Evolutionary conservation across 2,888 invertebrate species (phyloP).

Genomic region (Andrena marginata): DNA sequence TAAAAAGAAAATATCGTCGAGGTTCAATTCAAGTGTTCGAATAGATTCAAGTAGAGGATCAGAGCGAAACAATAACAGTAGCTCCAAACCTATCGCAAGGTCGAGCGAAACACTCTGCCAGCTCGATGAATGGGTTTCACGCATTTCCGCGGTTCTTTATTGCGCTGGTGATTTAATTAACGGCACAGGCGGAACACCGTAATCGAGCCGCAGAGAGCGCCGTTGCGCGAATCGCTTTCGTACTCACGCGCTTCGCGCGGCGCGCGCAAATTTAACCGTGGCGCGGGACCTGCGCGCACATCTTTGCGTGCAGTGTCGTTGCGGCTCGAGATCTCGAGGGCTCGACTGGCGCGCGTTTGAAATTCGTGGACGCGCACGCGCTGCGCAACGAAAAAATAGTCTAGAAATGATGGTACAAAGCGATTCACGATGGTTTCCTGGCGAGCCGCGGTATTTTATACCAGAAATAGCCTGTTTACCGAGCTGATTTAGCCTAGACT

Average conservation of each 20-base stretch:
- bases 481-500: conserved; percentile 16
- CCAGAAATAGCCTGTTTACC: conserved; percentile 29
- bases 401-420: conserved; percentile 1
- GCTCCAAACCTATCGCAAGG: neutral
- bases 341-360: conserved; percentile 19
- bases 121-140: neutral
- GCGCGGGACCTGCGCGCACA: conserved; percentile 31
- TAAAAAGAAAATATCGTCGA: no score
- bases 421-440: conserved; percentile 15
- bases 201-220: conserved; percentile 21
- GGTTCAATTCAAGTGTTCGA: no score
- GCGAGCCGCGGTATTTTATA: conserved; percentile 29
- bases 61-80: no score
- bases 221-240: conserved; percentile 46
- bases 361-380: conserved; percentile 27
- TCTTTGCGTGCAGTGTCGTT: conserved; percentile 17
- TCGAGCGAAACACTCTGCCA: no score
- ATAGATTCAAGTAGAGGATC: no score
- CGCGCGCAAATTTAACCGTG: conserved; percentile 43
- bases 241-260: conserved; percentile 4
- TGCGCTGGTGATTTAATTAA: conserved; percentile 39
- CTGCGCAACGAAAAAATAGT: conserved; percentile 23
- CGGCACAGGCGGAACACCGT: conserved; percentile 52
- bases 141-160: conserved; percentile 1
- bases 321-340: neutral